Evolutionary conservation across 1,140 invertebrate species (phyloP), one percentile per base, ranked within the genome.

Genomic region (Saccostrea glomerata): DNA sequence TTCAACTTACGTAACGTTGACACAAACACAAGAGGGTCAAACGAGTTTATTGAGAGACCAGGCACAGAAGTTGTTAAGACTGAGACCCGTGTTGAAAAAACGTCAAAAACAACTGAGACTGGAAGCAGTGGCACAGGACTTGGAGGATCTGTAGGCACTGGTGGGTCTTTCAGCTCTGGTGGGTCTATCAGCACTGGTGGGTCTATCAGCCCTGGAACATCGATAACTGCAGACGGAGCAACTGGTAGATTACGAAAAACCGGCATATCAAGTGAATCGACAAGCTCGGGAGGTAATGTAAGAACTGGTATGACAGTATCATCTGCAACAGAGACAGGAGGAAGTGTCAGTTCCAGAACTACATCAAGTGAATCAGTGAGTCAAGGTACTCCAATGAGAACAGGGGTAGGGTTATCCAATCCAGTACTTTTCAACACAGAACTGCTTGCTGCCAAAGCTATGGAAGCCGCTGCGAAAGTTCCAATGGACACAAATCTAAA

Each of bases 351-450:
- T 30, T 30, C 25, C 15, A 36, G 23, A 17, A 77, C 25, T 15
- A 77, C 70, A 36, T 36, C 30, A 36, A 77, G 23, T 36, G 25
- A 77, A 77, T 77, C 70, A 7, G 25, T 25, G 11, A 77, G 25
- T 30, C 25, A 23, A 77, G 23, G 11, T 11, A 30, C 70, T 77
- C 23, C 23, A 15, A 36, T 77, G 12, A 77, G 25, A 36, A 77
- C 70, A 15, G 30, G 25, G 5, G 30, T 77, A 9, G 70, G 70
- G 7, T 77, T 77, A 77, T 77, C 70, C 15, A 77, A 77, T 30
- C 70, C 70, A 15, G 70, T 77, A 17, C 25, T 77, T 36, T 77
- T 77, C 25, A 77, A 77, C 70, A 36, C 70, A 1, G 70, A 77
- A 77, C 25, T 25, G 30, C 23, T 77, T 11, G 70, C 25, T 36